Evolutionary conservation across 2,888 invertebrate genomes (phyloP), one percentile per base, ranked within the genome.

Genomic region (Iphiclides podalirius): DNA sequence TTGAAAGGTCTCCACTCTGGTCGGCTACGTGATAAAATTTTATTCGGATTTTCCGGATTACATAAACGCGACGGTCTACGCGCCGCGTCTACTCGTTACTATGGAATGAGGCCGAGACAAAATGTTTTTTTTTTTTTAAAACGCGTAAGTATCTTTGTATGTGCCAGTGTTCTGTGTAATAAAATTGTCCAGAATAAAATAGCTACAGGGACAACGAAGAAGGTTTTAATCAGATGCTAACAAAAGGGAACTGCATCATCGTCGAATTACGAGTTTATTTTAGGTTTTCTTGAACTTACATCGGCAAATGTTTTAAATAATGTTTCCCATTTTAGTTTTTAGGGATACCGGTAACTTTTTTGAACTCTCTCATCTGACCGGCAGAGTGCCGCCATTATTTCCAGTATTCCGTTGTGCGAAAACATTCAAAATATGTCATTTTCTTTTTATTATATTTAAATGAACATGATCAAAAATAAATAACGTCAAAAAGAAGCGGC

Each of bases 11-110:
- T 78, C 74, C 76, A 72, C 72, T 79, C 78, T 77, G 73, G 69
- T 74, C 65, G 70, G 68, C 72, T 73, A 81, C 85, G 85, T 86
- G 86, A 76, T 87, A 86, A 86, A 87, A 86, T 85, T 85, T 86
- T 79, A 87, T 85, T 80, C 73, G 67, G 66, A 73, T 79, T 82
- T 81, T 81, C 72, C 79, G 79, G 80, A 84, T 85, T 81, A 86
- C 71, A 68, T 81, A 79, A 81, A 80, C 78, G 72, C 63, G 79
- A 80, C 78, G 71, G 61, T 69, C 66, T 68, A 64, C 67, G 64
- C 66, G 47, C 45, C 12, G 14, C 9, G 15, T 9, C 20, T 28
- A 33, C 23, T 36, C 16, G 36, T 17, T 12, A n/a, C 33, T 33
- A 23, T 14, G n/a, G 38, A 39, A 34, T 37, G 36, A 28, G 28